phyloP scores from a whole-genome alignment of 2,797 vertebrate genomes.

The Danio jaintianensis region DNA sequence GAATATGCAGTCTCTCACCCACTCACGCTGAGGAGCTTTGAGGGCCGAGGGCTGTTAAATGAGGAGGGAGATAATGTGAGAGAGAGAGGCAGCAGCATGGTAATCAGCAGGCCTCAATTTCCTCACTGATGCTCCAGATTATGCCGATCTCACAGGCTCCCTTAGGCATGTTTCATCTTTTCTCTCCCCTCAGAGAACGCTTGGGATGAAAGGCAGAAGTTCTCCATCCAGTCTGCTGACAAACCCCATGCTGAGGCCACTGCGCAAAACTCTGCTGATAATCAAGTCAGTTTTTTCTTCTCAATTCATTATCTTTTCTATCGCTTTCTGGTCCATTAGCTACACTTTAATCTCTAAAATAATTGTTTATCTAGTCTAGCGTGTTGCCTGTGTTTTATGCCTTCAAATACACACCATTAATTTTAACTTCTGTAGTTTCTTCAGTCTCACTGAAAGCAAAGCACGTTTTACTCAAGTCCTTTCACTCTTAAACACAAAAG shows the following conservation, averaged over 20 bases:
- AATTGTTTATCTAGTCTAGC: background rate
- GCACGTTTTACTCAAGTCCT: background rate
- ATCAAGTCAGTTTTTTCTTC: constrained; percentile 3
- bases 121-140: constrained; percentile 54
- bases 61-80: constrained; percentile 42
- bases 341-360: constrained; percentile 2
- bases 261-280: constrained; percentile 26
- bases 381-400: constrained; percentile 9
- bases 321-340: constrained; percentile 1
- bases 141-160: constrained; percentile 31
- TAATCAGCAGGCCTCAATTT: constrained; percentile 51
- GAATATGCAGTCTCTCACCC: constrained; percentile 45
- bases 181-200: constrained; percentile 28
- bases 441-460: constrained; percentile 1
- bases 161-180: constrained; percentile 43
- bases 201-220: constrained; percentile 41
- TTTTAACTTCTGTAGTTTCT: background rate
- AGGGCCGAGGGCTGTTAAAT: constrained; percentile 46
- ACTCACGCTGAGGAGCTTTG: constrained; percentile 34
- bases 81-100: constrained; percentile 43
- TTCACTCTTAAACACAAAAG: too few species aligned
- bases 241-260: constrained; percentile 39
- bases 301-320: constrained; percentile 27
- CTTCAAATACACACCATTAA: constrained; percentile 4
- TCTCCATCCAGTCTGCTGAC: constrained; percentile 39